These are phyloP conservation scores for Paraescarpia echinospica DNA, from an alignment of 1,140 invertebrate species.

Conservation along the genomic window DNA sequence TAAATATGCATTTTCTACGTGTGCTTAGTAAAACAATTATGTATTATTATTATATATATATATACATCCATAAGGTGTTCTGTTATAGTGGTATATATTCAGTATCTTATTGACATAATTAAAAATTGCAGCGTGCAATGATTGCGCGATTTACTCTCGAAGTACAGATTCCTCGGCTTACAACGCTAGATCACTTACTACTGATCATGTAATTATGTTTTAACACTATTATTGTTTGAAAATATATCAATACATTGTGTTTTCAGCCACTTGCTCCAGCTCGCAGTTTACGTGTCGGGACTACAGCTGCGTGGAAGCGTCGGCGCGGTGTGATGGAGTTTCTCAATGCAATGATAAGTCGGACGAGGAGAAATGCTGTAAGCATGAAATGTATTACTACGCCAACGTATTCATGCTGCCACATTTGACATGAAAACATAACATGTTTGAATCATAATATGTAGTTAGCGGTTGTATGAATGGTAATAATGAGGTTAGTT, in stretches of 20 bases:
- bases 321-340: slow-evolving; percentile 67
- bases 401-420: background rate
- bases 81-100: background rate
- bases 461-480: background rate
- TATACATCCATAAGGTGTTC: too few species aligned
- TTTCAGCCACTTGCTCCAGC: slow-evolving; percentile 16
- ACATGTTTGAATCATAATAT: background rate
- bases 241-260: background rate
- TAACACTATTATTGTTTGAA: background rate
- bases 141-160: background rate
- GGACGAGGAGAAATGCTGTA: slow-evolving; percentile 67
- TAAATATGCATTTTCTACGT: too few species aligned
- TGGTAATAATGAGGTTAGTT: background rate
- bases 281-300: slow-evolving; percentile 34
- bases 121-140: background rate
- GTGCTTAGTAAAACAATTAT: too few species aligned
- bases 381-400: slow-evolving; percentile 21
- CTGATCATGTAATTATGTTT: background rate
- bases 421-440: slow-evolving; percentile 7
- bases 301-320: slow-evolving; percentile 62
- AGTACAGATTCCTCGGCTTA: background rate
- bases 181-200: background rate
- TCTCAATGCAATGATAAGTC: slow-evolving; percentile 72
- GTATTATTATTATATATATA: too few species aligned
- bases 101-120: too few species aligned